Percentiles rank a stretch among this genome's conserved stretches.
Conservation (phyloP, 2,888 invertebrate species). For the Andrena chrysosceles region DNA sequence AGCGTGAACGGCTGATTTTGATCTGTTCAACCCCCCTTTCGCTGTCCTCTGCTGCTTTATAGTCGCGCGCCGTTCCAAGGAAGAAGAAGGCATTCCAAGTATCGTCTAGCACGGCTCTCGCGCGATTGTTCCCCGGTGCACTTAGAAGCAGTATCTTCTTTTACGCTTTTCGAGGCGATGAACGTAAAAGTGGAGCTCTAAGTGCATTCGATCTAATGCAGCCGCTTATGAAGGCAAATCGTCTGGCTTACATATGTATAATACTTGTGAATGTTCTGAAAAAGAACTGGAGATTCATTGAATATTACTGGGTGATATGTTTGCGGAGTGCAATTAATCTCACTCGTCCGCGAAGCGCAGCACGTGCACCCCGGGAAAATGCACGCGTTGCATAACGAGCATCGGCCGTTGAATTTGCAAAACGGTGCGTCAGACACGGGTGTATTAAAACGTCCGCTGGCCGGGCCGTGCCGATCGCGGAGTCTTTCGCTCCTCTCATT, state of each 20-base stretch:
- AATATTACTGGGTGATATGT: no score
- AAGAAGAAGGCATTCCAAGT: constrained; percentile 7
- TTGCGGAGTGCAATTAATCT: background rate
- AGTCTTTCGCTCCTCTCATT: constrained; percentile 58
- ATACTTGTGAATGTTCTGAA: no score
- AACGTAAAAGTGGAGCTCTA: background rate
- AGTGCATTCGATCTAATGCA: background rate
- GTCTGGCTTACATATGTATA: no score
- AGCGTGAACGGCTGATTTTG: constrained; percentile 40
- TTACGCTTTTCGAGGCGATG: background rate
- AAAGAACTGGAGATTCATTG: no score
- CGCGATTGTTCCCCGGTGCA: background rate
- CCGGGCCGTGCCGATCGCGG: constrained; percentile 32
- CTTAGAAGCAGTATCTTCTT: background rate
- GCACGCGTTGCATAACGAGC: background rate
- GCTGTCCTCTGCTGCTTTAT: background rate
- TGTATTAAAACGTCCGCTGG: constrained; percentile 29
- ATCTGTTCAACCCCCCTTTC: constrained; percentile 22
- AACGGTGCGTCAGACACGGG: background rate
- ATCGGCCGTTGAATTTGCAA: constrained; percentile 1
- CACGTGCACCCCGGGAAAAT: constrained; percentile 9
- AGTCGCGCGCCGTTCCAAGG: constrained; percentile 3
- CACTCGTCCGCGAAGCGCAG: background rate
- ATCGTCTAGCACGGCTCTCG: background rate
- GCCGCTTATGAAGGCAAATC: no score